Evolutionary conservation across 2,797 vertebrate genomes (phyloP), one percentile per base, ranked within the genome.

Genomic region (Micromesistius poutassou): DNA sequence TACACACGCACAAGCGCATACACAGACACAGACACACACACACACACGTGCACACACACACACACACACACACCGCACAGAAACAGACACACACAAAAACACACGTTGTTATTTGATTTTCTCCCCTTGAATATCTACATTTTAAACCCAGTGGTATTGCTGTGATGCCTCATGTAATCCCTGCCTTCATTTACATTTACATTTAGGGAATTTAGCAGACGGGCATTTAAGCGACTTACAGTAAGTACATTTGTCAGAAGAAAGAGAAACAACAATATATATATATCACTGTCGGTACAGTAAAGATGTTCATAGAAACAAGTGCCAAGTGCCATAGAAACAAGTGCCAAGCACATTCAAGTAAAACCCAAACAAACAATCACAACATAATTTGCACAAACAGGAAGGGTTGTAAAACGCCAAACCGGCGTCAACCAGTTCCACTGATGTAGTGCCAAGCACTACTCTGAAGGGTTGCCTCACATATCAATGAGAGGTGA

Each of bases 21-120:
- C 72, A 78, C 28, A 33, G 6, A 70, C 25, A 70, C 9, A 40
- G n/a, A 81, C 30, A 81, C 36, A 71, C 3, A 35, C 71, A 70
- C 55, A 78, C 72, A 71, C 35, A 71, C 22, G 36, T 46, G 79
- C 30, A 71, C n/a, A 30, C 28, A 78, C 28, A 42, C 13, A 71
- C 25, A 70, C 9, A 31, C 35, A 82, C 30, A 81, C 36, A 71
- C 3, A 35, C 71, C 55, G 74, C 72, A 71, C 36, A 71, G 22
- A 42, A 66, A 79, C 70, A 46, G 30, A 35, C 30, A 31, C 28
- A 75, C 16, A 74, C 4, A 78, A 35, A 66, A 12, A 46, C 14
- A 71, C 55, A 25, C 55, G 22, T 19, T 55, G 19, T 55, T 46
- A 14, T 14, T 46, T 2, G 12, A 19, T 46, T 46, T 46, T 10